Base-by-base conservation (phyloP, 2,888 invertebrate species). In the Acanthacorydalis orientalis region DNA sequence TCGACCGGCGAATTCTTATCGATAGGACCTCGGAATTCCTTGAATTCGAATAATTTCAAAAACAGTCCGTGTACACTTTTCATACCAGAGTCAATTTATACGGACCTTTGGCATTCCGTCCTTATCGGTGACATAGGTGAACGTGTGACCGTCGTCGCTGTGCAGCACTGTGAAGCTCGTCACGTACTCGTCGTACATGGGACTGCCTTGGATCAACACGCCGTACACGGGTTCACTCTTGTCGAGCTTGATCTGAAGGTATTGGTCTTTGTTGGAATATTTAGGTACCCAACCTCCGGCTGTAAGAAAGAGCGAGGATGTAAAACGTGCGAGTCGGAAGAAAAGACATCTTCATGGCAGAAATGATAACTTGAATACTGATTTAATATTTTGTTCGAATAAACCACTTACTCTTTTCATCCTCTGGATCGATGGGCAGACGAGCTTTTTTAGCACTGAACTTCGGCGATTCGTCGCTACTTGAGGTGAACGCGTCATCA, bases 151-250 rank as follows among this genome's bases (percentile, higher is more conserved):
- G 58, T 85, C 79, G 10, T 73, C 73, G 16, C 85, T 83, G 57
- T 83, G 82, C 52, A 80, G 58, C 4, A 86, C 69, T 57, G 77
- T 74, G 57, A 83, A 90, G 55, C 83, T 80, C 14, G 84, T 86
- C 38, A 90, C 83, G 62, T 78, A 86, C 57, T 83, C 76, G 53
- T 81, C 73, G 50, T 74, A 74, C 2, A 73, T 57, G 0, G 79
- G 76, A 59, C 76, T 80, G 15, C 89, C 89, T 57, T 80, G 80
- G 53, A 86, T 62, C 9, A 76, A 64, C 1, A 88, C 69, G 0
- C 87, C 90, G 58, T 84, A 86, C 14, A 91, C 61, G 0, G 83
- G 78, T 57, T 79, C 77, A 2, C 73, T 68, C 8, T 67, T 67
- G 0, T 75, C 74, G 38, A 90, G 68, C 56, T 77, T 72, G 31